These are phyloP conservation scores for Sciurus vulgaris DNA, from an alignment of 2,797 vertebrate genomes.

Conservation along the genomic window DNA sequence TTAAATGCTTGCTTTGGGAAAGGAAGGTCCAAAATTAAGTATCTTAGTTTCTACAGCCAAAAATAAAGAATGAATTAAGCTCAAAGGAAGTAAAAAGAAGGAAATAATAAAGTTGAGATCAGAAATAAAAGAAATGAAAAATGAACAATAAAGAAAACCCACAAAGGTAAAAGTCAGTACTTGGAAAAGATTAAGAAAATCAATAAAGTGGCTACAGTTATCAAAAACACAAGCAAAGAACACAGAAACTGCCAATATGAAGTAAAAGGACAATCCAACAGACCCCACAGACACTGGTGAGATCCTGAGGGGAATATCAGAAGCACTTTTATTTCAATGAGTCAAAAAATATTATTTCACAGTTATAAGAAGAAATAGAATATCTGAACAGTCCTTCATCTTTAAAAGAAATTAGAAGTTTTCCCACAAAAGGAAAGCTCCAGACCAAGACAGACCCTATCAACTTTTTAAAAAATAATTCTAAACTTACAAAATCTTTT, in stretches of 20 bases:
- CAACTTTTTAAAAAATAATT: background rate
- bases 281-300: background rate
- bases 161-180: background rate
- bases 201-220: background rate
- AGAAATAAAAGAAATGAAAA: slow-evolving; percentile 40
- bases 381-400: background rate
- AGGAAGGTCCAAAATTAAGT: background rate
- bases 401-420: background rate
- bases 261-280: background rate
- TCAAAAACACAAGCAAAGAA: background rate
- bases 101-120: background rate
- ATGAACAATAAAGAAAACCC: background rate
- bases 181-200: background rate
- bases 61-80: slow-evolving; percentile 28
- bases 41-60: background rate
- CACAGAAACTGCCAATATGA: background rate
- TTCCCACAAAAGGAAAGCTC: background rate
- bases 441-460: background rate
- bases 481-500: background rate
- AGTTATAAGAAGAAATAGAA: background rate
- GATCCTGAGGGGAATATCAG: background rate
- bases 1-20: background rate
- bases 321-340: background rate
- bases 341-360: background rate
- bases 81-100: background rate